Conservation (phyloP, 2,888 invertebrate species). For the Julus scanicus region DNA sequence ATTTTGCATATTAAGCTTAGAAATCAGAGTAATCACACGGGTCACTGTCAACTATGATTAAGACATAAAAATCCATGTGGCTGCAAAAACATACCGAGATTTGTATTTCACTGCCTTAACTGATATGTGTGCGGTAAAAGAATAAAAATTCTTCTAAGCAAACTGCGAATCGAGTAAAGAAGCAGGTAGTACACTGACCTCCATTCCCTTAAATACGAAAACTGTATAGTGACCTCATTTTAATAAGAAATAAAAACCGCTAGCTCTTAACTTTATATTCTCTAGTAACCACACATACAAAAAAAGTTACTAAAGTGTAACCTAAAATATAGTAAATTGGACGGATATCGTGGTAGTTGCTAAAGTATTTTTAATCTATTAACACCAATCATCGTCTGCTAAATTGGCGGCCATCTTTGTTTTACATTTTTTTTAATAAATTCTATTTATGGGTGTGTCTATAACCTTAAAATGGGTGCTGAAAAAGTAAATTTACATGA, state of each 20-base stretch:
- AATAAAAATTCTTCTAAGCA: conserved; percentile 7
- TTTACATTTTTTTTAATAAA: too few relatives aligned
- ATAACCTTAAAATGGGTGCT: too few relatives aligned
- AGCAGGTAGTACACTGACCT: conserved; percentile 1
- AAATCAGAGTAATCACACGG: neutral
- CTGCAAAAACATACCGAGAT: neutral
- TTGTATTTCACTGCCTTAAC: neutral
- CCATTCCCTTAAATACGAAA: conserved; percentile 31
- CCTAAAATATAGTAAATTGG: neutral
- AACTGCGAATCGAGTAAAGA: conserved; percentile 9
- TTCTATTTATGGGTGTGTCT: too few relatives aligned
- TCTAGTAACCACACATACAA: neutral
- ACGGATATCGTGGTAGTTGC: neutral
- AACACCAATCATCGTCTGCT: neutral
- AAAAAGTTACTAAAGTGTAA: neutral
- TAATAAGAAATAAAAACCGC: conserved; percentile 4
- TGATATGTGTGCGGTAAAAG: neutral
- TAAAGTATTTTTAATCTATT: neutral
- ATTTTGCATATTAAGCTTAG: neutral
- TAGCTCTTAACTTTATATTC: neutral
- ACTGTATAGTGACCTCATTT: conserved; percentile 24
- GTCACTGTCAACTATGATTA: neutral
- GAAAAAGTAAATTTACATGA: too few relatives aligned
- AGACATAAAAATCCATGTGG: neutral
- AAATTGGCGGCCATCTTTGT: too few relatives aligned